Evolutionary conservation across 2,888 invertebrate species (phyloP), one percentile per base, ranked within the genome.

Genomic region (Miltochrista miniata): DNA sequence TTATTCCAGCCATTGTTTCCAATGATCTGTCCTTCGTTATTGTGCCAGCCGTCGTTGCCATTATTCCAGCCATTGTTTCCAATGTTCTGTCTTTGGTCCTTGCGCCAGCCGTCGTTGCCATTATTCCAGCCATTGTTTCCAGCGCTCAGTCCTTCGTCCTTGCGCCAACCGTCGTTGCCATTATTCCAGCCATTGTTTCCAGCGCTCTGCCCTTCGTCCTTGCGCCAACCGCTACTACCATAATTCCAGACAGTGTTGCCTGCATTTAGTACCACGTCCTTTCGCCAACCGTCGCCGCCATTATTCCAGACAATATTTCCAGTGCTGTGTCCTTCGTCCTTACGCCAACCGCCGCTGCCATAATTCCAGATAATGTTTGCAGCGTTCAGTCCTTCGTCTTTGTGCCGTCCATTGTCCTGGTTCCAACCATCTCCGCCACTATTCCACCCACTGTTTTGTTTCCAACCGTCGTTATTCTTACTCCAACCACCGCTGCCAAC

Each of bases 1-100:
- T 48, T 24, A 18, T 13, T 13, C 35, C 35, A 46, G 42, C 54
- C 48, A 38, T 29, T 41, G 34, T 30, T 9, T 9, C 15, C 18
- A 24, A 5, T 5, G 18, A 4, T 24, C 18, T 5, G 18, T 24
- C 18, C 18, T 24, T 24, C 18, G 5, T 24, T 5, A 2, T 24
- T 24, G 2, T 5, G 18, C 33, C 11, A 10, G 2, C 33, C 33
- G 2, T 10, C 2, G 33, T 2, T 33, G 11, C 33, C 33, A 10
- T 11, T n/a, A 11, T 33, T 33, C 33, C 11, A 11, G n/a, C 33
- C 35, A 11, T 14, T 14, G 13, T 29, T 4, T 0, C 29, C 18
- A 24, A 5, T 5, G 18, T 24, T 24, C 18, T 4, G 18, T 24
- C 18, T 13, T 12, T 38, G 18, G 38, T 18, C 12, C 7, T 36